Percentiles rank a stretch among this genome's conserved stretches.
These are phyloP conservation scores for Eulithis testata DNA, from an alignment of 2,888 invertebrate genomes.

Conservation along the genomic window DNA sequence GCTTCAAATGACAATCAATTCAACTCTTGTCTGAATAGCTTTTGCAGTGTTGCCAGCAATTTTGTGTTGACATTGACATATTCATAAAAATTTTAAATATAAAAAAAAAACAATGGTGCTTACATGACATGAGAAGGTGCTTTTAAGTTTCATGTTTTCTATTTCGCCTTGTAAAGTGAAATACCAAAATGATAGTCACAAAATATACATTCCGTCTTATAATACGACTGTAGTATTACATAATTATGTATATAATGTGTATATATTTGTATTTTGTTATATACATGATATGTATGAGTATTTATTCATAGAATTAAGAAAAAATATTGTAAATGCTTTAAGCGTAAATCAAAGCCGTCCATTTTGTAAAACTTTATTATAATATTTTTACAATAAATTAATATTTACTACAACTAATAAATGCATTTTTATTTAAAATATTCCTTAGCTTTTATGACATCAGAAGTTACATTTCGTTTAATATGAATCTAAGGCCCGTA, in stretches of 20 bases:
- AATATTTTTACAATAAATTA: conserved; percentile 53
- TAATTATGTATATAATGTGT: background rate
- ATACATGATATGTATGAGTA: too few species aligned
- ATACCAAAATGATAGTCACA: background rate
- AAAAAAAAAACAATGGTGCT: background rate
- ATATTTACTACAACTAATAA: conserved; percentile 51
- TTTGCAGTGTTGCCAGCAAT: too few species aligned
- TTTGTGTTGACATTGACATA: too few species aligned
- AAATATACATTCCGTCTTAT: background rate
- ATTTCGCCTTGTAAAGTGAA: conserved; percentile 1
- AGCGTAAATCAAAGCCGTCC: conserved; percentile 56
- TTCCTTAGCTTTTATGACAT: background rate
- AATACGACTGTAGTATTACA: background rate
- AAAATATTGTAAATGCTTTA: conserved; percentile 34
- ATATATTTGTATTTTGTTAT: background rate
- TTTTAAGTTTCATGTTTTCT: background rate
- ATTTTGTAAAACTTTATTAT: conserved; percentile 45
- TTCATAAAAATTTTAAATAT: background rate
- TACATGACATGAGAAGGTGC: background rate
- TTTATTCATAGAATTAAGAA: background rate
- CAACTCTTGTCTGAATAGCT: too few species aligned
- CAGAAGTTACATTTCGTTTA: too few species aligned
- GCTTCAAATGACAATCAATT: too few species aligned
- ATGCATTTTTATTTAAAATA: conserved; percentile 52
- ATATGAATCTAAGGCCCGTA: too few species aligned